Evolutionary conservation across 2,797 vertebrate genomes (phyloP).

Genomic region (Chelon auratus): DNA sequence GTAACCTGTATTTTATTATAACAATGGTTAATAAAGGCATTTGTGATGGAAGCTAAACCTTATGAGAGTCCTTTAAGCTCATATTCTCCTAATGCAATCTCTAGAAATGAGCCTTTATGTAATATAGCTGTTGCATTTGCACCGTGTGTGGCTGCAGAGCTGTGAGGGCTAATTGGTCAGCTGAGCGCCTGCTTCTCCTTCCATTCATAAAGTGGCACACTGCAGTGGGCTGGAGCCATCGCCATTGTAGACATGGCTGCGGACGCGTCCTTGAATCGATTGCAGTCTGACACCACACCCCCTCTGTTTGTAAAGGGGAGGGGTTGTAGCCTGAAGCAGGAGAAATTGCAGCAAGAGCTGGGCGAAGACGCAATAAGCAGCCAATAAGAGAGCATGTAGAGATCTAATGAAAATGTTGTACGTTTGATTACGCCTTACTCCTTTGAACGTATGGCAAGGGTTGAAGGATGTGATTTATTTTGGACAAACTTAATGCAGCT

Average conservation of each 20-base stretch:
- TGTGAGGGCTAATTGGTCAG: constrained; percentile 15
- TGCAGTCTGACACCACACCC: constrained; percentile 35
- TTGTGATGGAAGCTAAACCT: constrained; percentile 67
- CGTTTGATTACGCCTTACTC: neutral
- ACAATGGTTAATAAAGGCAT: constrained; percentile 79
- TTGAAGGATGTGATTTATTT: too few species aligned
- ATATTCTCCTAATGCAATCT: neutral
- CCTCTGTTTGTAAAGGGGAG: constrained; percentile 22
- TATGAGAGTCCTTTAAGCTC: constrained; percentile 11
- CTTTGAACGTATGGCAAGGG: neutral
- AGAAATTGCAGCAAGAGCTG: neutral
- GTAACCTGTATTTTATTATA: constrained; percentile 78
- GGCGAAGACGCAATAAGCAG: constrained; percentile 5
- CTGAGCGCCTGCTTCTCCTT: constrained; percentile 32
- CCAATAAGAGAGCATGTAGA: neutral
- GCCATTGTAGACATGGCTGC: constrained; percentile 58
- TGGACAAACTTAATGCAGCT: neutral
- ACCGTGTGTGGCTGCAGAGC: constrained; percentile 3
- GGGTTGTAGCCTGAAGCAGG: constrained; percentile 12
- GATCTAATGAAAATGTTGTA: neutral
- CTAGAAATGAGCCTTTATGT: neutral
- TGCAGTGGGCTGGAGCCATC: constrained; percentile 47
- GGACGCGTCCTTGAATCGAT: constrained; percentile 72
- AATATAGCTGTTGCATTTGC: neutral
- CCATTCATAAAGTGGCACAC: constrained; percentile 47